phyloP scores from a whole-genome alignment of 2,113 vertebrate species.

The Gobiocypris rarus region DNA sequence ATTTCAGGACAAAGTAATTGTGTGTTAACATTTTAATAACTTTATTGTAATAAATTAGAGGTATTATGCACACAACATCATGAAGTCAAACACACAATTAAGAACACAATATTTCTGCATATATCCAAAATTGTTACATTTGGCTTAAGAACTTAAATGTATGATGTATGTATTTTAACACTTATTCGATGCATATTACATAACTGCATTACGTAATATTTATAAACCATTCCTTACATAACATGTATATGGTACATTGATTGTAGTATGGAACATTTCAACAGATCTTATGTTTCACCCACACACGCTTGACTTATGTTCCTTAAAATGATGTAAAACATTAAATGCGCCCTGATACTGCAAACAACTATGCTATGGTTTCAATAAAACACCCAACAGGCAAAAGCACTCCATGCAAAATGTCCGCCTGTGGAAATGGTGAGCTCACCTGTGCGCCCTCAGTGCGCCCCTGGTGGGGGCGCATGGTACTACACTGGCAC shows the following conservation, averaged over 20 bases:
- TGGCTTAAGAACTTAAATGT: background rate
- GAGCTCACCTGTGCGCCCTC: conserved; percentile 38
- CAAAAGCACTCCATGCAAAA: conserved; percentile 29
- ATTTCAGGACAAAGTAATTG: background rate
- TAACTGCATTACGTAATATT: background rate
- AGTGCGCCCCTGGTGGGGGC: conserved; percentile 31
- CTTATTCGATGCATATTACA: background rate
- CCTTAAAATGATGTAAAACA: background rate
- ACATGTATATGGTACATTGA: background rate
- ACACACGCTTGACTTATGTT: background rate
- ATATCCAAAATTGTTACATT: background rate
- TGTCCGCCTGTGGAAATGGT: conserved; percentile 36
- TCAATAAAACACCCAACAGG: background rate
- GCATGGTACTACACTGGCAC: conserved; percentile 28
- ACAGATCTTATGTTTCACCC: background rate
- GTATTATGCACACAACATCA: background rate
- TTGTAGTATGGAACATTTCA: background rate
- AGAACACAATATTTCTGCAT: background rate
- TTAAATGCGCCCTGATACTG: background rate
- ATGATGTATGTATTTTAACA: background rate
- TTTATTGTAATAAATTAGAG: background rate
- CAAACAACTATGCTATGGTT: background rate
- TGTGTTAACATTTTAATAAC: background rate
- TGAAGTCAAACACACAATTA: background rate
- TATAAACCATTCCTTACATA: background rate